Conservation (phyloP, 2,888 invertebrate genomes). For the Esperia sulphurella region DNA sequence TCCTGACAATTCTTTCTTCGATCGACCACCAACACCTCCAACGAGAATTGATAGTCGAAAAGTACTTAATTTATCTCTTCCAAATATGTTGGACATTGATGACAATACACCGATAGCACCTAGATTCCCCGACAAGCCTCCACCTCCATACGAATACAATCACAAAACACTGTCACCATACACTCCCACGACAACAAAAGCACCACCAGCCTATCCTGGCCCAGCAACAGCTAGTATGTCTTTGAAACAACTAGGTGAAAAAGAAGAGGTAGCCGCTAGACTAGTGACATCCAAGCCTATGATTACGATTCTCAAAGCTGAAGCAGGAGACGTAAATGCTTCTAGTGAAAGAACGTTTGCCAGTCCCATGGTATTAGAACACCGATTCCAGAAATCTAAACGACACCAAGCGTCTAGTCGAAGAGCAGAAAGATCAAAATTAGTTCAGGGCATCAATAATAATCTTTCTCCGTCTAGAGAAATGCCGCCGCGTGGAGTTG, state of each 20-base stretch:
- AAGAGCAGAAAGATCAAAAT: slow-evolving; percentile 81
- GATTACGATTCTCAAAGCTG: slow-evolving; percentile 87
- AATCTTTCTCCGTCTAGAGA: slow-evolving; percentile 71
- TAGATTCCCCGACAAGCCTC: slow-evolving; percentile 73
- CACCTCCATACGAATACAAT: slow-evolving; percentile 84
- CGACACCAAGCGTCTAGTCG: slow-evolving; percentile 77
- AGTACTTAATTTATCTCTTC: slow-evolving; percentile 61
- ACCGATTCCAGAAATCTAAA: slow-evolving; percentile 71
- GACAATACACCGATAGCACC: slow-evolving; percentile 33
- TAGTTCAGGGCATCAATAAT: slow-evolving; percentile 69
- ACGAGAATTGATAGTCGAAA: slow-evolving; percentile 83
- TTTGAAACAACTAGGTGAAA: slow-evolving; percentile 44
- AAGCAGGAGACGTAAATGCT: slow-evolving; percentile 83
- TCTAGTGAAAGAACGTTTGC: slow-evolving; percentile 79
- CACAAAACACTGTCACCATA: slow-evolving; percentile 77
- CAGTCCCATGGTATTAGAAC: slow-evolving; percentile 71
- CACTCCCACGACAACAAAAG: slow-evolving; percentile 57
- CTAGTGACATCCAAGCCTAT: slow-evolving; percentile 88
- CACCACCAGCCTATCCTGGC: slow-evolving; percentile 85
- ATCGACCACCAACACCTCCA: slow-evolving; percentile 83
- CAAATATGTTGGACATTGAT: slow-evolving; percentile 67
- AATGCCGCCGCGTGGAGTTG: slow-evolving; percentile 50
- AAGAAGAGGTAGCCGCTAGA: slow-evolving; percentile 86
- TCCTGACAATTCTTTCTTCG: slow-evolving; percentile 69
- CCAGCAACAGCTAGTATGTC: slow-evolving; percentile 28